A percentile compares a stretch with the other conserved stretches of the same genome.
phyloP scores from a whole-genome alignment of 2,797 vertebrate genomes.

The Alouatta caraya region DNA sequence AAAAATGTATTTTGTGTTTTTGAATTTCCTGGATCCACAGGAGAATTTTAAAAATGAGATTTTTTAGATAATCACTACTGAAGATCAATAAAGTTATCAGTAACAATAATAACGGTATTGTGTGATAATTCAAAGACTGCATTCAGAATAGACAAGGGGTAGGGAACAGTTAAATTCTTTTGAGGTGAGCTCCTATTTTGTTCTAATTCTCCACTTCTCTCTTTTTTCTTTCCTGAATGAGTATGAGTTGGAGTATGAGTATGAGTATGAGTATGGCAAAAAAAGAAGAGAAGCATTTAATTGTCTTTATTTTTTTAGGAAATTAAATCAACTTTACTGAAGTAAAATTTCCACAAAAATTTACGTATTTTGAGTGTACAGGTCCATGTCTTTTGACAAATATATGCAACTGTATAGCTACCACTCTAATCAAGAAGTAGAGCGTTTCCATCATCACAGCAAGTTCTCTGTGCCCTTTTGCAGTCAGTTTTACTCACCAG shows the following conservation, averaged over 20 bases:
- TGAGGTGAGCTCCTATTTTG: background rate
- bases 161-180: background rate
- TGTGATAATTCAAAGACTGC: background rate
- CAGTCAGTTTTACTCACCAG: background rate
- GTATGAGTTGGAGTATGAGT: background rate
- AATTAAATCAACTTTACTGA: constrained; percentile 16
- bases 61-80: background rate
- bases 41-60: constrained; percentile 43
- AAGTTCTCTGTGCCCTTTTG: background rate
- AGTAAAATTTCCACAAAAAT: constrained; percentile 25
- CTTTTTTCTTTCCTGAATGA: background rate
- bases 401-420: background rate
- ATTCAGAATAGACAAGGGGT: background rate
- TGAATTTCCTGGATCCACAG: background rate
- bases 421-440: background rate
- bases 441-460: background rate
- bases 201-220: background rate
- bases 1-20: background rate
- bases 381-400: background rate
- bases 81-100: background rate
- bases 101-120: background rate
- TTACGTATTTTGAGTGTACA: background rate
- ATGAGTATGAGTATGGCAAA: background rate
- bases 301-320: background rate
- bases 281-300: background rate